These are phyloP conservation scores for Oasisia sp. DNA, from an alignment of 2,888 invertebrate species.

Conservation along the genomic window DNA sequence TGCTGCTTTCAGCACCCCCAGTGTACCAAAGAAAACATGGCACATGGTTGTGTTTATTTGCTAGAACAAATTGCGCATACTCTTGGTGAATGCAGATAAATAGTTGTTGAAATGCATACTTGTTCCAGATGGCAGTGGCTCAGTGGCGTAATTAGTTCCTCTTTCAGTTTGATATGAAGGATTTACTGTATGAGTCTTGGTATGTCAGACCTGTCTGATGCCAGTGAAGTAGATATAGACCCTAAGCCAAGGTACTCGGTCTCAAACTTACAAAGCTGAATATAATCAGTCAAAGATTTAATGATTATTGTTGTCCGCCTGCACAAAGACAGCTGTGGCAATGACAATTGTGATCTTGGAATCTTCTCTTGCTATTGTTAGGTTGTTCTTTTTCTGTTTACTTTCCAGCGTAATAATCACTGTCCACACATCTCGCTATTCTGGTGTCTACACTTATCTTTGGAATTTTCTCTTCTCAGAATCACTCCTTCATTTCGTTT, in stretches of 20 bases:
- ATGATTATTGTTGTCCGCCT: neutral
- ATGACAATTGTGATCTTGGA: neutral
- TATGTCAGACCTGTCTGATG: neutral
- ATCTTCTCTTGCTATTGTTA: neutral
- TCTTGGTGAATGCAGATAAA: conserved; percentile 4
- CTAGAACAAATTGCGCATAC: neutral
- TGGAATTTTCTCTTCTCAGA: too few species aligned
- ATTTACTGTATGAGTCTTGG: neutral
- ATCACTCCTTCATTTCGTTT: too few species aligned
- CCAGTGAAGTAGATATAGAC: neutral
- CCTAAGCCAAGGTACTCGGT: neutral
- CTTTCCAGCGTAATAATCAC: too few species aligned
- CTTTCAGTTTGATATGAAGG: neutral
- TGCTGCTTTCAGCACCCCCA: neutral
- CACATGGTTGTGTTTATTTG: neutral
- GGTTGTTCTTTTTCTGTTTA: neutral
- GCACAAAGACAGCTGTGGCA: neutral
- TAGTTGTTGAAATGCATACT: conserved; percentile 4
- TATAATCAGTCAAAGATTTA: neutral
- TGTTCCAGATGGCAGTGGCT: neutral
- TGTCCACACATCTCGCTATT: too few species aligned
- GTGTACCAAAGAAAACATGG: conserved; percentile 11
- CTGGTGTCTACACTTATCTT: too few species aligned
- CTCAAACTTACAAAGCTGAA: neutral
- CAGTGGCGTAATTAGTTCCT: neutral